Evolutionary conservation across 2,888 invertebrate species (phyloP).

Genomic region (Trachelus stipa): DNA sequence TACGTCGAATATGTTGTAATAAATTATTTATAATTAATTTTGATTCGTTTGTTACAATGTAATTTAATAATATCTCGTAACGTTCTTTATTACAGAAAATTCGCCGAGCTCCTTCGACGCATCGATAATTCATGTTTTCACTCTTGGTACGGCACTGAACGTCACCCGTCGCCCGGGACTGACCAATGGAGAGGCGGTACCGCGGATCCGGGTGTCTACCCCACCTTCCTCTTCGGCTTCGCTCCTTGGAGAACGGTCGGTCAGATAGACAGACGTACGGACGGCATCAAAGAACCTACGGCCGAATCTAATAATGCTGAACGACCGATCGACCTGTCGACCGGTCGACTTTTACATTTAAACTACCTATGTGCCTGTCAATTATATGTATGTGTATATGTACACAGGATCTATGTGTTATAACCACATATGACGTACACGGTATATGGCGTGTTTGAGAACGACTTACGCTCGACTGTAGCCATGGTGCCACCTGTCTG

Average conservation of each 20-base stretch:
- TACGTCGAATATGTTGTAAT: too few species aligned
- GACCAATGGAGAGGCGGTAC: constrained; percentile 41
- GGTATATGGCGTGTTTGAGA: background rate
- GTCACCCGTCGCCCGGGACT: constrained; percentile 36
- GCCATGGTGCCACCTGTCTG: constrained; percentile 32
- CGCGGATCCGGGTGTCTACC: constrained; percentile 45
- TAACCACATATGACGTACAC: background rate
- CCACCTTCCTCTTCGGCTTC: constrained; percentile 26
- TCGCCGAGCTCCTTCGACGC: background rate
- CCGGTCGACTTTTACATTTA: background rate
- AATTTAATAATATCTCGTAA: background rate
- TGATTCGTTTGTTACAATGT: too few species aligned
- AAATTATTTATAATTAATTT: too few species aligned
- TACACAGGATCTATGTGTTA: background rate
- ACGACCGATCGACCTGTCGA: background rate
- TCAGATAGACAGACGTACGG: constrained; percentile 6
- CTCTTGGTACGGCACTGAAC: constrained; percentile 34
- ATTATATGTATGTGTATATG: background rate
- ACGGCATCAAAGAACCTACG: background rate
- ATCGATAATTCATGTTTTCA: too few species aligned
- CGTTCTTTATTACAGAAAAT: constrained; percentile 6
- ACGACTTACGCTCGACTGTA: background rate
- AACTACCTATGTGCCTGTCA: background rate
- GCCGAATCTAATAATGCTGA: too few species aligned
- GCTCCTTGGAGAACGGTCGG: constrained; percentile 26